Evolutionary conservation across 2,888 invertebrate genomes (phyloP).

Genomic region (Leptopilina syphax): DNA sequence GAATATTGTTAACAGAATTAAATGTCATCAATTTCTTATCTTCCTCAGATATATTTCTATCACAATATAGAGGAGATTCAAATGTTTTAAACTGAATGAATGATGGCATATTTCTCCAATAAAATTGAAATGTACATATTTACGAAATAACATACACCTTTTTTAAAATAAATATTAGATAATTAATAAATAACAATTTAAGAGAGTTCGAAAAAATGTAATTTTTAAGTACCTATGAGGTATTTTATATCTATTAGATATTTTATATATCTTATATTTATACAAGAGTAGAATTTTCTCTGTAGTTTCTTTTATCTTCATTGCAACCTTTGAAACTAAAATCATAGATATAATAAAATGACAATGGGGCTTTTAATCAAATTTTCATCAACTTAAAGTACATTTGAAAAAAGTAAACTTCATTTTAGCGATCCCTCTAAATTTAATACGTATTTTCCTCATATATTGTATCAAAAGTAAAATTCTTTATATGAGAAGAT

Average conservation of each 20-base stretch:
- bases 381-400: background rate
- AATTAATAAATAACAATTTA: too few species aligned
- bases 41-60: background rate
- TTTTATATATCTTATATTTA: too few species aligned
- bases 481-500: too few species aligned
- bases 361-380: background rate
- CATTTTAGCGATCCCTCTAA: too few species aligned
- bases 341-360: background rate
- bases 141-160: too few species aligned
- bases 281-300: background rate
- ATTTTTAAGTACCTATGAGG: too few species aligned
- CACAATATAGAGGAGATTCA: background rate
- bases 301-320: background rate
- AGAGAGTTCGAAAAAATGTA: too few species aligned
- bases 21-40: background rate
- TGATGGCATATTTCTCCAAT: background rate
- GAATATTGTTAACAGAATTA: conserved; percentile 5
- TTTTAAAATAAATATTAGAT: too few species aligned
- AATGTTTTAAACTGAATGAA: background rate
- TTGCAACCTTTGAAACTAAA: background rate
- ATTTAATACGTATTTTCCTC: too few species aligned
- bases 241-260: too few species aligned
- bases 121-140: background rate
- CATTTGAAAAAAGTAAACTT: too few species aligned
- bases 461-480: too few species aligned